phyloP scores from a whole-genome alignment of 2,113 vertebrate genomes.

The Gymnocephalus cernua region DNA sequence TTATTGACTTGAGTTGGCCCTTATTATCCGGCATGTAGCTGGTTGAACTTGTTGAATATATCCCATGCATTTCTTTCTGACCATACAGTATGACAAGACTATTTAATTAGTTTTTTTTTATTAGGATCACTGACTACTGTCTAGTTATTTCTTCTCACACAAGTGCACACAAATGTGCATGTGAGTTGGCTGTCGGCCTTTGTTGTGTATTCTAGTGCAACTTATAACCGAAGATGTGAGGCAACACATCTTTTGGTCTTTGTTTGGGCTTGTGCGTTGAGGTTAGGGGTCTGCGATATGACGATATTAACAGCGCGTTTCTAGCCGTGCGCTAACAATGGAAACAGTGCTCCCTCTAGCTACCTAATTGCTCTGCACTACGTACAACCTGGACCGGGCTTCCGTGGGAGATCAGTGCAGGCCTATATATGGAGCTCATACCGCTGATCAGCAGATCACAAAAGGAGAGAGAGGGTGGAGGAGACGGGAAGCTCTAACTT shows the following conservation, averaged over 20 bases:
- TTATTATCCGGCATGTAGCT: not conserved
- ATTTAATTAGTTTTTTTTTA: not conserved
- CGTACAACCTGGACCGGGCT: too few relatives aligned
- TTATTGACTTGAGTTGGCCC: conserved; percentile 10
- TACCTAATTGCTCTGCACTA: too few relatives aligned
- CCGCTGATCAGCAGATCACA: too few relatives aligned
- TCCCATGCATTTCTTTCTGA: not conserved
- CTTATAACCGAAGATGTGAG: not conserved
- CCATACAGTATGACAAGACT: not conserved
- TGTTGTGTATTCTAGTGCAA: not conserved
- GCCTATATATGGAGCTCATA: too few relatives aligned
- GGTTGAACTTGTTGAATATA: not conserved
- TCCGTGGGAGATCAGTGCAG: too few relatives aligned
- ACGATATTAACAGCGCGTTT: too few relatives aligned
- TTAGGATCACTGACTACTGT: not conserved
- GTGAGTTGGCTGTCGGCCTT: not conserved
- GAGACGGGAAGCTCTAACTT: too few relatives aligned
- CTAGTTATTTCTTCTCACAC: not conserved
- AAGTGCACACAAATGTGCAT: conserved; percentile 4
- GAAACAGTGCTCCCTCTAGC: too few relatives aligned
- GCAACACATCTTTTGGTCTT: not conserved
- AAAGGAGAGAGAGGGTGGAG: too few relatives aligned
- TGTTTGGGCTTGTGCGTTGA: not conserved
- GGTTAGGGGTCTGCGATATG: too few relatives aligned
- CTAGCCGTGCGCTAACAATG: too few relatives aligned